A percentile compares a stretch with the other conserved stretches of the same genome.
phyloP scores from a whole-genome alignment of 2,888 invertebrate species.

The Tinea semifulvella region DNA sequence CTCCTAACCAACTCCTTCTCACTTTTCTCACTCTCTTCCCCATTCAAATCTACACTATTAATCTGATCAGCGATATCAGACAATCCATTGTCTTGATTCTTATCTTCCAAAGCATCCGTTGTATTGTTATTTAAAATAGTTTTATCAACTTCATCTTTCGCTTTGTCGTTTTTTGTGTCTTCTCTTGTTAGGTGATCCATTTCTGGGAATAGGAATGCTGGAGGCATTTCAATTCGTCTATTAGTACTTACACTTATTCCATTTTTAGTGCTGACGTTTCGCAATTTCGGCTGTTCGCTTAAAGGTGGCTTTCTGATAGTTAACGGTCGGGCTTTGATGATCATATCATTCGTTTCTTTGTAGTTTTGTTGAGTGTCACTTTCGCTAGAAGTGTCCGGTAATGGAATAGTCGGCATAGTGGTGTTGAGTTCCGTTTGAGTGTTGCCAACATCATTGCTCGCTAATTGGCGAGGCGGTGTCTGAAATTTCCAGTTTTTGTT shows the following conservation, averaged over 20 bases:
- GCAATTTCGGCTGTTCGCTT: constrained; percentile 80
- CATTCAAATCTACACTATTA: constrained; percentile 58
- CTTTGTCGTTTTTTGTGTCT: constrained; percentile 35
- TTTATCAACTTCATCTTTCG: constrained; percentile 55
- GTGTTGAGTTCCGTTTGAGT: constrained; percentile 37
- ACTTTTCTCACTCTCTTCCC: constrained; percentile 63
- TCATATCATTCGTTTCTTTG: constrained; percentile 59
- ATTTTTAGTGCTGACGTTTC: constrained; percentile 65
- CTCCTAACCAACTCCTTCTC: constrained; percentile 68
- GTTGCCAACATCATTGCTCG: constrained; percentile 42
- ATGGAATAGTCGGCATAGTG: constrained; percentile 37
- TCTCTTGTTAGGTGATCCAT: constrained; percentile 71
- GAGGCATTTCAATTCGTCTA: constrained; percentile 83
- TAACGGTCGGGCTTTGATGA: constrained; percentile 82
- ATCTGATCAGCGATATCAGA: constrained; percentile 60
- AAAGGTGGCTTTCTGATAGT: constrained; percentile 86
- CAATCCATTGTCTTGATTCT: constrained; percentile 43
- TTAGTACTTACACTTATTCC: constrained; percentile 75
- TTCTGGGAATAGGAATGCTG: constrained; percentile 82
- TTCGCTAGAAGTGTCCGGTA: constrained; percentile 43
- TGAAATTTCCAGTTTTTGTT: constrained; percentile 23
- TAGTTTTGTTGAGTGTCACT: constrained; percentile 37
- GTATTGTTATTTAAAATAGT: constrained; percentile 34
- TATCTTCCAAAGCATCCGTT: constrained; percentile 45
- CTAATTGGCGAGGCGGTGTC: constrained; percentile 64